Percentiles rank a stretch among this genome's conserved stretches.
phyloP scores from a whole-genome alignment of 2,113 vertebrate genomes.

The Cynopterus brachyotis region DNA sequence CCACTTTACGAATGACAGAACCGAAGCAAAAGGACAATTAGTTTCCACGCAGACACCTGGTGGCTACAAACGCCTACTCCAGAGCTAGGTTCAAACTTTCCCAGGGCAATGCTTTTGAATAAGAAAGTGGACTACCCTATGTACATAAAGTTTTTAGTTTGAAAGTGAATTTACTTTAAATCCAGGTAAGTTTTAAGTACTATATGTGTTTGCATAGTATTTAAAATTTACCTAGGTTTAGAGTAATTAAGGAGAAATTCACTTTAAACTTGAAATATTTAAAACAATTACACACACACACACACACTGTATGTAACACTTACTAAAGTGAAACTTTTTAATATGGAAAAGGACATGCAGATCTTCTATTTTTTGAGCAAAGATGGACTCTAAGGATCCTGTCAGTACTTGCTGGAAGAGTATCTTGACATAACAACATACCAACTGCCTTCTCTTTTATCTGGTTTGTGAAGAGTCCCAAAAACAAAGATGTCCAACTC shows the following conservation, averaged over 20 bases:
- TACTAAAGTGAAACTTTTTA: constrained; percentile 4
- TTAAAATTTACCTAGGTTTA: neutral
- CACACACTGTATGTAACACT: neutral
- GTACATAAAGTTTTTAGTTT: neutral
- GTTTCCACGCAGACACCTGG: neutral
- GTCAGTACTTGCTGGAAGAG: neutral
- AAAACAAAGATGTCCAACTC: neutral
- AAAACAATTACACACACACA: neutral
- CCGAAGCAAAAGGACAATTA: neutral
- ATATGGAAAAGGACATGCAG: neutral
- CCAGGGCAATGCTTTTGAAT: neutral
- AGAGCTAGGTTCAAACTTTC: neutral
- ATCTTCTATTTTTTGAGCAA: neutral
- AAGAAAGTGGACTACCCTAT: neutral
- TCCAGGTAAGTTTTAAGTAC: neutral
- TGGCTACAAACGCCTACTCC: neutral
- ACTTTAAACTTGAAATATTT: neutral
- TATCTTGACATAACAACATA: neutral
- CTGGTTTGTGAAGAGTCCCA: neutral
- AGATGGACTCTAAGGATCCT: neutral
- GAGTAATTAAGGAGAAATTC: neutral
- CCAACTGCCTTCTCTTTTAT: neutral
- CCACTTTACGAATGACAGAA: neutral
- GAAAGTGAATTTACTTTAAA: constrained; percentile 26
- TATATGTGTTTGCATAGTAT: neutral